phyloP scores from a whole-genome alignment of 2,888 invertebrate species.

The Eudasyphora cyanicolor region DNA sequence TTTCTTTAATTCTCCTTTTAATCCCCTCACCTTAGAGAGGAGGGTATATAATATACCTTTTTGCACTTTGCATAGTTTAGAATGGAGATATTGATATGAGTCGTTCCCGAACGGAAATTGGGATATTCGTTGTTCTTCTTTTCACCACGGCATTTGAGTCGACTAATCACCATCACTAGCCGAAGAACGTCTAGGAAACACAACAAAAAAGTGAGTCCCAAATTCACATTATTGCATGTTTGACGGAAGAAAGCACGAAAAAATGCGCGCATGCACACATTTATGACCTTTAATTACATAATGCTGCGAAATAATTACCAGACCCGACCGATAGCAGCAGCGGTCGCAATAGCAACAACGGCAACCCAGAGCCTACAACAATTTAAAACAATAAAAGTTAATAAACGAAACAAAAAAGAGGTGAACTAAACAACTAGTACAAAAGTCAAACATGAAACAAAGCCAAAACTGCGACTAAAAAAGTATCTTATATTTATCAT shows the following conservation, averaged over 20 bases:
- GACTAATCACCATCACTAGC: not conserved
- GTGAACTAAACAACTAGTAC: constrained; percentile 39
- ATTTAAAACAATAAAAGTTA: constrained; percentile 34
- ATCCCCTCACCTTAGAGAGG: no score
- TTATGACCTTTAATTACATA: constrained; percentile 66
- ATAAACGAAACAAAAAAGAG: constrained; percentile 35
- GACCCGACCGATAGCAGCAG: constrained; percentile 4
- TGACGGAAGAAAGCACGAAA: constrained; percentile 8
- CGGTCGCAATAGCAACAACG: not conserved
- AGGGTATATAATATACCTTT: no score
- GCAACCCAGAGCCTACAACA: not conserved
- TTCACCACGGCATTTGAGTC: no score
- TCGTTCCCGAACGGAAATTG: no score
- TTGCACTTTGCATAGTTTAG: no score
- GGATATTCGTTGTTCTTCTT: no score
- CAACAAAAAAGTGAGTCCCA: not conserved
- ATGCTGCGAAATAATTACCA: constrained; percentile 62
- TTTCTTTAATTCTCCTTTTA: no score
- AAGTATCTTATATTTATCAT: not conserved
- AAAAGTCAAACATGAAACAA: not conserved
- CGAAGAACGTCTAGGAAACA: not conserved
- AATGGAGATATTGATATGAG: no score
- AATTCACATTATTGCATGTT: constrained; percentile 29
- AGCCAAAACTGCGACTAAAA: not conserved
- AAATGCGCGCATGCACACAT: constrained; percentile 50